A percentile compares a stretch with the other conserved stretches of the same genome.
These are phyloP conservation scores for Blomia tropicalis DNA, from an alignment of 2,888 invertebrate genomes.

Conservation along the genomic window DNA sequence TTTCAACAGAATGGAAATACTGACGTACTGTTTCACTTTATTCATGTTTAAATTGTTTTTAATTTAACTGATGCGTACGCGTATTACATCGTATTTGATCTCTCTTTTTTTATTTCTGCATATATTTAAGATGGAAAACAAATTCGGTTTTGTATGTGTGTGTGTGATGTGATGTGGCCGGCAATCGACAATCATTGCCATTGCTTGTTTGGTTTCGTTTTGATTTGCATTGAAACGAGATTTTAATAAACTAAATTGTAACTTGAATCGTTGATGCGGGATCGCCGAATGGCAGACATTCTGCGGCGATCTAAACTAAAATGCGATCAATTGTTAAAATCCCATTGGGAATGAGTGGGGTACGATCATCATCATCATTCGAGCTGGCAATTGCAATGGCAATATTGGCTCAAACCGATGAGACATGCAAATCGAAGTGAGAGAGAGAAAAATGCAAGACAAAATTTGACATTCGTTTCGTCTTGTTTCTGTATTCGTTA, in stretches of 20 bases:
- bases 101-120: background rate
- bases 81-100: background rate
- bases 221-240: slow-evolving; percentile 12
- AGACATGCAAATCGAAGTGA: background rate
- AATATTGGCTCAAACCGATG: background rate
- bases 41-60: slow-evolving; percentile 10
- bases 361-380: background rate
- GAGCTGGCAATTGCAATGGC: background rate
- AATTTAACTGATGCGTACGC: background rate
- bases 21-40: too few relatives aligned
- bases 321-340: background rate
- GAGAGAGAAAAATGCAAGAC: background rate
- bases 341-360: background rate
- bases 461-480: too few relatives aligned
- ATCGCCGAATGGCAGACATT: too few relatives aligned
- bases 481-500: too few relatives aligned
- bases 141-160: too few relatives aligned
- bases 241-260: slow-evolving; percentile 9
- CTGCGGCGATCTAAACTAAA: too few relatives aligned
- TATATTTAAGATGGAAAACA: too few relatives aligned
- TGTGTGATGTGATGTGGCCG: too few relatives aligned
- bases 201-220: background rate
- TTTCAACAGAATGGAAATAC: background rate
- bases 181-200: too few relatives aligned
- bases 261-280: slow-evolving; percentile 1